A percentile compares a stretch with the other conserved stretches of the same genome.
Evolutionary conservation across 2,888 invertebrate species (phyloP).

Genomic region (Chrysolina oricalcia): DNA sequence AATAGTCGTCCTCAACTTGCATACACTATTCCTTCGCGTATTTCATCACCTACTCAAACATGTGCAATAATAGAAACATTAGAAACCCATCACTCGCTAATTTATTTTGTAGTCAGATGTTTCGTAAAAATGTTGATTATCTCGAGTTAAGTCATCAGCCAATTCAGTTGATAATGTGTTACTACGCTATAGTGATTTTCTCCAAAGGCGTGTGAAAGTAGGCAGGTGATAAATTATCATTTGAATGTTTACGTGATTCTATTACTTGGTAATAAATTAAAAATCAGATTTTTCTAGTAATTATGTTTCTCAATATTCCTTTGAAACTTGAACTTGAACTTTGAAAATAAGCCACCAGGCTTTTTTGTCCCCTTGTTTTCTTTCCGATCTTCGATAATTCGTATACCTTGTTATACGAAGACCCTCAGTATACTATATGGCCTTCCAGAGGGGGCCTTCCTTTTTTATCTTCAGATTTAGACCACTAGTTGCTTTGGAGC

Average conservation of each 20-base stretch:
- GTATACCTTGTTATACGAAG: no score
- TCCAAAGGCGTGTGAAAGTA: slow-evolving; percentile 40
- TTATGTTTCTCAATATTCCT: no score
- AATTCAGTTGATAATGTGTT: slow-evolving; percentile 34
- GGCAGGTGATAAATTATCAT: slow-evolving; percentile 35
- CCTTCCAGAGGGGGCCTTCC: no score
- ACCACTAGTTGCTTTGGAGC: no score
- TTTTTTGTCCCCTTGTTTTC: no score
- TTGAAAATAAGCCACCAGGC: no score
- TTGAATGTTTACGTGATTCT: slow-evolving; percentile 41
- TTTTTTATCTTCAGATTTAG: no score
- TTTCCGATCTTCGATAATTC: no score
- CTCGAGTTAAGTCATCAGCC: slow-evolving; percentile 29
- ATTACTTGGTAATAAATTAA: slow-evolving; percentile 32
- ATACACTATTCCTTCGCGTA: no score
- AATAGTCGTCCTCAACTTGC: no score
- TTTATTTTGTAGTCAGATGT: slow-evolving; percentile 10
- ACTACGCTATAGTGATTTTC: slow-evolving; percentile 43
- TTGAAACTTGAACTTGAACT: no score
- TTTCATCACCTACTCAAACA: background rate
- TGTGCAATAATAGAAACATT: slow-evolving; percentile 1
- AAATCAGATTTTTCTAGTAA: slow-evolving; percentile 17
- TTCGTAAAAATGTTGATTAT: slow-evolving; percentile 11
- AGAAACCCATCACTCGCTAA: background rate
- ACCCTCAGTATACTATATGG: no score